Evolutionary conservation across 2,797 vertebrate genomes (phyloP), one percentile per base, ranked within the genome.

Genomic region (Clangula hyemalis): DNA sequence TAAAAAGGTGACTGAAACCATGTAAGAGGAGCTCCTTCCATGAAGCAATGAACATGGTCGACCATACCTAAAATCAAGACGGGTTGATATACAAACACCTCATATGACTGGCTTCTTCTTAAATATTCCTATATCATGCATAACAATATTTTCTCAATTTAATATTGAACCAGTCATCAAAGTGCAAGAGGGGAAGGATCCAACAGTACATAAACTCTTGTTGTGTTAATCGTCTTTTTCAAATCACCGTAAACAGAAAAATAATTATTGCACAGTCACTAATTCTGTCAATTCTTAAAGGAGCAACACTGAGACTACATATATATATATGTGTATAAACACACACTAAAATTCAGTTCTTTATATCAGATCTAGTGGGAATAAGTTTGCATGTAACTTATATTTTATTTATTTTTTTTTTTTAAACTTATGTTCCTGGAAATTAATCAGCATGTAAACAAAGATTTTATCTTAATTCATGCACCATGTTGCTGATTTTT

Each of bases 51-150:
- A 81, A 61, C 8, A 16, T 38, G n/a, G 39, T 58, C 34, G 64
- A 3, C 38, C 34, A 18, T 21, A 16, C 79, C 34, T 70, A 10
- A 83, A 62, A 3, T 36, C 53, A 70, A 27, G 24, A 45, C 13
- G 10, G 43, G 41, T 8, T 82, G 17, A 34, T 70, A 70, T 24
- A 34, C n/a, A 8, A 73, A 45, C 30, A 66, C 6, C 25, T 54
- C 0, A 0, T 51, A 18, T 66, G 54, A 58, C 1, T 34, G 9
- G 1, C 2, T 82, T 18, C 22, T 34, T 53, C 58, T 61, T 64
- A 58, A 24, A 30, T 65, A 28, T 81, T 85, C 12, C 5, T 65
- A 65, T 45, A 28, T 64, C 8, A 6, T 17, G 6, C 13, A 86
- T 56, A 78, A 25, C 22, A 54, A 32, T 58, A 47, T 77, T 88